Percentiles rank a stretch among this genome's conserved stretches.
Evolutionary conservation across 2,888 invertebrate species (phyloP).

Genomic region (Aphodius sticticus): DNA sequence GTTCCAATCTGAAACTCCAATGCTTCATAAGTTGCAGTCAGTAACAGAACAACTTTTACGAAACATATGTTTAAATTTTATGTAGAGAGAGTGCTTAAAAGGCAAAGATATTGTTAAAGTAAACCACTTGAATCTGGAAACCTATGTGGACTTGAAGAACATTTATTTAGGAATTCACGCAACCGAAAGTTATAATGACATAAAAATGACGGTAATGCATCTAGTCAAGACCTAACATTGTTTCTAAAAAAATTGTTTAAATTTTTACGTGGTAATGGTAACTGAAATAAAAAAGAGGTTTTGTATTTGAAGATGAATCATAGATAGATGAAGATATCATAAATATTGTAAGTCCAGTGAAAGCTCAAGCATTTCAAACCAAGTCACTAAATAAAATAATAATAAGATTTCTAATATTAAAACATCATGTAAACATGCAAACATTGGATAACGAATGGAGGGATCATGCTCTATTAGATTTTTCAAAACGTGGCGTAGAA

Average conservation of each 20-base stretch:
- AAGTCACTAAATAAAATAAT: conserved; percentile 36
- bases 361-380: conserved; percentile 37
- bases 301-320: conserved; percentile 39
- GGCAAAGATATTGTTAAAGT: conserved; percentile 29
- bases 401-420: conserved; percentile 40
- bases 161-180: conserved; percentile 13
- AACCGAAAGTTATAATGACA: not conserved
- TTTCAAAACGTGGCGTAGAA: no score
- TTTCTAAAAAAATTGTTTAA: not conserved
- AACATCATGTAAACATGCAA: conserved; percentile 28
- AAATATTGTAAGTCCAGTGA: conserved; percentile 36
- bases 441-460: conserved; percentile 41
- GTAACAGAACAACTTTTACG: conserved; percentile 42
- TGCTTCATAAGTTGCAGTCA: conserved; percentile 27
- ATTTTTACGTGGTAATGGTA: conserved; percentile 29
- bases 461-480: conserved; percentile 40
- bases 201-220: conserved; percentile 20
- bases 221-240: no score
- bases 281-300: conserved; percentile 32
- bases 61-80: conserved; percentile 36
- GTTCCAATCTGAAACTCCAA: conserved; percentile 29
- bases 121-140: conserved; percentile 34
- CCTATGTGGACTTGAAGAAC: conserved; percentile 23
- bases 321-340: conserved; percentile 43
- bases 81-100: conserved; percentile 32